Base-by-base conservation (phyloP, 2,113 vertebrate genomes). In the Pantherophis guttatus region DNA sequence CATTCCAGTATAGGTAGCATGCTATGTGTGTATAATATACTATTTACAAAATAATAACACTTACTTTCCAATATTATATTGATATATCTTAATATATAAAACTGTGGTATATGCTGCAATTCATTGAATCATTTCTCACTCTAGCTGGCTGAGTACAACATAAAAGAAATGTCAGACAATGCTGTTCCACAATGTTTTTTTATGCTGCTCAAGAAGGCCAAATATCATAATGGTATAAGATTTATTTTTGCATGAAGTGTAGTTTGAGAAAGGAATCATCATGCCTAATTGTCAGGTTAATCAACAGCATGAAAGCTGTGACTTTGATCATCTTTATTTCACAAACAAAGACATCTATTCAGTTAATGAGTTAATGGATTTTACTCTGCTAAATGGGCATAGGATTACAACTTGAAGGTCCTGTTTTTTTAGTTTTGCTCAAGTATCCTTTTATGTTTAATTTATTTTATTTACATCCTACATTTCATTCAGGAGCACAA, bases 201-300 rank as follows among this genome's bases (percentile, higher is more conserved):
- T 58, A 53, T 0, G 33, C 90, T 58, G 58, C 12, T 90, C 62
- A 52, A 0, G 0, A 62, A 94, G 93, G 44, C 94, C 92, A 95
- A 93, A 85, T 52, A 94, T 93, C 70, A 92, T 95, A 95, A 91
- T 92, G 81, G 85, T 0, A 89, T 92, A 94, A 92, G 59, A 89
- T 54, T 93, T 92, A 93, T 91, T 92, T 87, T 92, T 26, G 29
- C 26, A n/a, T 8, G 3, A 92, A 86, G 92, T 0, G 0, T 89
- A 21, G 81, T 91, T 93, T 65, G 94, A 88, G 86, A 94, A 96
- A 13, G 89, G 92, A 95, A 97, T 44, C 65, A 88, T 91, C 94
- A 94, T 92, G 91, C 39, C 92, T 91, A 91, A 91, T 90, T 96
- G 24, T 54, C 85, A 91, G 85, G 59, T 94, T 94, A 89, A 23